Evolutionary conservation across 2,113 vertebrate genomes (phyloP).

Genomic region (Pomatostomus ruficeps): DNA sequence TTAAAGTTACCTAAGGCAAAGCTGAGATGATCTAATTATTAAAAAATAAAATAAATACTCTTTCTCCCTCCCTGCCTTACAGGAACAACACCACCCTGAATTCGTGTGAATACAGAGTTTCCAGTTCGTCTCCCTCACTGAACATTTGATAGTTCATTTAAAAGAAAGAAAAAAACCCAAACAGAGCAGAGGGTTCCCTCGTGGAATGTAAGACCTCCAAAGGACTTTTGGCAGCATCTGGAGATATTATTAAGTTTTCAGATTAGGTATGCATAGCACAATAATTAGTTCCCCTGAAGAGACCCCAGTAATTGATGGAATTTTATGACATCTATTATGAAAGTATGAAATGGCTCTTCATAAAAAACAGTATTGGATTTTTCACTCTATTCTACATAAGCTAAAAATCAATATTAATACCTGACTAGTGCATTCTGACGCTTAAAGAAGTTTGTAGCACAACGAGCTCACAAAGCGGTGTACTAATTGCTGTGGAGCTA

Average conservation of each 20-base stretch:
- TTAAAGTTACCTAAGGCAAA: not conserved
- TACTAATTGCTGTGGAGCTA: not conserved
- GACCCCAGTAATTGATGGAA: conserved; percentile 22
- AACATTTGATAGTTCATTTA: not conserved
- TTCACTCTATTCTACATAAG: not conserved
- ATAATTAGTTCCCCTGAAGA: conserved; percentile 49
- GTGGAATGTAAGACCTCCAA: conserved; percentile 17
- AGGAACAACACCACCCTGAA: not conserved
- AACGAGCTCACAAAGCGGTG: not conserved
- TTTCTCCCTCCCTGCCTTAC: not conserved
- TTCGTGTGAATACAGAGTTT: rapidly evolving
- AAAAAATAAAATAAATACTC: not conserved
- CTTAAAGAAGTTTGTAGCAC: not conserved
- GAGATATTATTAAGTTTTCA: conserved; percentile 47
- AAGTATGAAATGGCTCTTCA: not conserved
- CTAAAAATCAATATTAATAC: not conserved
- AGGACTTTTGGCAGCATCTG: conserved; percentile 18
- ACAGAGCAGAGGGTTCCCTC: not conserved
- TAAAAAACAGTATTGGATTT: not conserved
- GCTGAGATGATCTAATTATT: not conserved
- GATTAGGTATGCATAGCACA: not conserved
- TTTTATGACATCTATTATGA: not conserved
- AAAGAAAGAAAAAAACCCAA: not conserved
- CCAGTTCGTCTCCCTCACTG: not conserved
- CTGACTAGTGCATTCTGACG: not conserved